Conservation (phyloP, 2,797 vertebrate genomes). For the Sardinella longiceps region DNA sequence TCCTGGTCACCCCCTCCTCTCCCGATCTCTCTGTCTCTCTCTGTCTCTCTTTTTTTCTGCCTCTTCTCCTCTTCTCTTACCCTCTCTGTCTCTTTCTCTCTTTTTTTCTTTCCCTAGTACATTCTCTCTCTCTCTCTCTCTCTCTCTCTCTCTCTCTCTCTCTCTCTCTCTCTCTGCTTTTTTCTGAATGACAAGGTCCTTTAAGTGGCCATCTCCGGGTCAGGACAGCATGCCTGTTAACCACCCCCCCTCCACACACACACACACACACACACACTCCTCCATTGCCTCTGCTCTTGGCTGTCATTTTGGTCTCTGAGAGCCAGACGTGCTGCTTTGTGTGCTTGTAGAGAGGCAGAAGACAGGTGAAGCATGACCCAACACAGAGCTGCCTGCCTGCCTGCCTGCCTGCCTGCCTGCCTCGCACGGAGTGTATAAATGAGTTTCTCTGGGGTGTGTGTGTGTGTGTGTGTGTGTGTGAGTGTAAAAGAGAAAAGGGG, state of each 20-base stretch:
- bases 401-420: too few relatives aligned
- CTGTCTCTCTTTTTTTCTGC: slow-evolving; percentile 27
- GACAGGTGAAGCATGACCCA: not conserved
- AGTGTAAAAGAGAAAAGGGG: too few relatives aligned
- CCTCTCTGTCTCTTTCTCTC: not conserved
- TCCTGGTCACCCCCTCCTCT: not conserved
- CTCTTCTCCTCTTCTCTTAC: not conserved
- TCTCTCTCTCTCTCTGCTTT: not conserved
- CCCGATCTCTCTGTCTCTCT: slow-evolving; percentile 47
- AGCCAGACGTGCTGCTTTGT: not conserved
- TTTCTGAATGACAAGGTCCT: not conserved
- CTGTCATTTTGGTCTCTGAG: slow-evolving; percentile 9
- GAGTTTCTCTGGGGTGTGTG: not conserved
- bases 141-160: not conserved
- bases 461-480: slow-evolving; percentile 1
- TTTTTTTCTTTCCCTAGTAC: not conserved
- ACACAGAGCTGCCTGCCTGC: not conserved
- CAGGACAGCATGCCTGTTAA: not conserved
- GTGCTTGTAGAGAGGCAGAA: not conserved
- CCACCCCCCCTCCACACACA: not conserved
- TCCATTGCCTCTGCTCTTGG: not conserved
- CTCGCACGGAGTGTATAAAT: not conserved
- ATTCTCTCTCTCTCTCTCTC: not conserved
- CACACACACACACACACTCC: not conserved
- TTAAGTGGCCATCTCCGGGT: not conserved